Conservation (phyloP, 2,888 invertebrate species). For the Nomada lathburiana region DNA sequence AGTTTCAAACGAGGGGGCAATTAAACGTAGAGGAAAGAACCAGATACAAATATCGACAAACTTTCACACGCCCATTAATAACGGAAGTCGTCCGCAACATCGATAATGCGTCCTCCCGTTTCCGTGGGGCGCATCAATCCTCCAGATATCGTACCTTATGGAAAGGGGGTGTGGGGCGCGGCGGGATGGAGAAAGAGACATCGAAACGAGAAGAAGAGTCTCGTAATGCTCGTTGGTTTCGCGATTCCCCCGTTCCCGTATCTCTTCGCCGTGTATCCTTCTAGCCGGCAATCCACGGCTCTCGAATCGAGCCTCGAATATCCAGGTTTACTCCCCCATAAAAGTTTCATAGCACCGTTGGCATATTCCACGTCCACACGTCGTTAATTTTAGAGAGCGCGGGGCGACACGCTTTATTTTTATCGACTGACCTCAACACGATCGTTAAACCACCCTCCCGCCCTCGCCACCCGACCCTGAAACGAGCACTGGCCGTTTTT, state of each 20-base stretch:
- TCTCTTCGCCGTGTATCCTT: background rate
- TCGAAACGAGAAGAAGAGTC: conserved; percentile 39
- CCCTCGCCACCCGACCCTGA: background rate
- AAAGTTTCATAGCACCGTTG: conserved; percentile 73
- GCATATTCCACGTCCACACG: conserved; percentile 75
- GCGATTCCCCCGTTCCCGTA: conserved; percentile 26
- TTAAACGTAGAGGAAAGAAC: background rate
- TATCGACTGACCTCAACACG: conserved; percentile 75
- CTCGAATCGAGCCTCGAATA: conserved; percentile 60
- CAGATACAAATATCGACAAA: background rate
- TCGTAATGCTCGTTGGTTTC: conserved; percentile 54
- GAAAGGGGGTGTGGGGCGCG: background rate
- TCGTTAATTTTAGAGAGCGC: conserved; percentile 74
- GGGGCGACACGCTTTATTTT: conserved; percentile 72
- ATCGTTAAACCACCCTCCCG: conserved; percentile 66
- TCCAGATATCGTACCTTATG: background rate
- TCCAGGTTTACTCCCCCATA: conserved; percentile 73
- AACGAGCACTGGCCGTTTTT: conserved; percentile 59
- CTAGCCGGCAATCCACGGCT: conserved; percentile 26
- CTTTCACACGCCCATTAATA: background rate
- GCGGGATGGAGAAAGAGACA: conserved; percentile 15
- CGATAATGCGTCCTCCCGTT: conserved; percentile 5
- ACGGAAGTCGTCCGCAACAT: background rate
- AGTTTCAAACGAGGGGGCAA: background rate
- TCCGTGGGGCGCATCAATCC: conserved; percentile 19